Evolutionary conservation across 2,113 vertebrate genomes (phyloP).

Genomic region (Sminthopsis crassicaudata): DNA sequence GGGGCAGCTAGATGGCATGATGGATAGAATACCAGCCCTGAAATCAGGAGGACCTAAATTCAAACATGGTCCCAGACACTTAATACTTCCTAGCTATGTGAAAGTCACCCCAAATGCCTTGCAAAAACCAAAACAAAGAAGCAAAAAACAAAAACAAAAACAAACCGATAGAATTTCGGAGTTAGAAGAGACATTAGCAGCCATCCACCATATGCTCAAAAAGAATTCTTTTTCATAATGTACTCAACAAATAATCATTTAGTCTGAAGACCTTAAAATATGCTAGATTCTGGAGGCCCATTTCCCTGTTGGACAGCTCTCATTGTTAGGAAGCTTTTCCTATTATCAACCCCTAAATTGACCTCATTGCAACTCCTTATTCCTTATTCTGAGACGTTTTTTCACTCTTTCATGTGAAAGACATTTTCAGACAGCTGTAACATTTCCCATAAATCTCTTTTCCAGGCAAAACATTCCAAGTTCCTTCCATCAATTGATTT

Average conservation of each 20-base stretch:
- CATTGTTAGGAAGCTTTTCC: neutral
- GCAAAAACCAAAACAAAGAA: too few species aligned
- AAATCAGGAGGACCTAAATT: too few species aligned
- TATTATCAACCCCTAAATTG: neutral
- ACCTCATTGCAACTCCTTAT: neutral
- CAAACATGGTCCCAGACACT: too few species aligned
- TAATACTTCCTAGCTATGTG: too few species aligned
- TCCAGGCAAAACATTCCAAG: neutral
- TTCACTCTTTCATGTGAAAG: neutral
- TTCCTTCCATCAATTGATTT: neutral
- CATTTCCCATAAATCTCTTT: neutral
- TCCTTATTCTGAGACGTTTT: neutral
- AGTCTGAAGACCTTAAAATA: neutral
- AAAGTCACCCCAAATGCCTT: too few species aligned
- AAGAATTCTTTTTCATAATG: neutral
- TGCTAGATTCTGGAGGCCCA: neutral
- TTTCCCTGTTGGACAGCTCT: neutral
- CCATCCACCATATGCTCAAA: too few species aligned
- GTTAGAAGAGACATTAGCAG: neutral
- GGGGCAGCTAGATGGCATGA: too few species aligned
- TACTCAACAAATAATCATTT: neutral
- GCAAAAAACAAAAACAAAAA: too few species aligned
- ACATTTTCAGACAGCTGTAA: neutral
- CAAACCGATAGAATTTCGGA: neutral
- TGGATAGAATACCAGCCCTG: too few species aligned